Evolutionary conservation across 2,888 invertebrate species (phyloP).

Genomic region (Tricholauxania praeusta): DNA sequence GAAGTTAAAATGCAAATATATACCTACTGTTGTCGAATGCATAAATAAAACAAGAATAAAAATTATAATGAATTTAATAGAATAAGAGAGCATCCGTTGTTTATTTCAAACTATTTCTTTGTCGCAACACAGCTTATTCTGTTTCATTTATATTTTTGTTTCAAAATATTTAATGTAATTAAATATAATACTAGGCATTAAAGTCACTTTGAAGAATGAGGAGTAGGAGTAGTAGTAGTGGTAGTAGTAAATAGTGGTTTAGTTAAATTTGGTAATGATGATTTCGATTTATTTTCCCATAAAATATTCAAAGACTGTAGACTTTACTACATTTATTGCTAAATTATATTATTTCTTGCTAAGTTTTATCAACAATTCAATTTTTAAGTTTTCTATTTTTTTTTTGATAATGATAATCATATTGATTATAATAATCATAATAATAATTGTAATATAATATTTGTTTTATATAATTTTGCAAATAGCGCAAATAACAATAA

Average conservation of each 20-base stretch:
- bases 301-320: too few relatives aligned
- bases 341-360: too few relatives aligned
- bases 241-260: neutral
- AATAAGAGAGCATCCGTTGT: neutral
- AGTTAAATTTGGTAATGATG: too few relatives aligned
- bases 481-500: slow-evolving; percentile 42
- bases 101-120: neutral
- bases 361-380: too few relatives aligned
- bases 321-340: too few relatives aligned
- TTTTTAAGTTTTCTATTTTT: too few relatives aligned
- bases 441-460: slow-evolving; percentile 3
- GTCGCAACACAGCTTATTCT: neutral
- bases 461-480: slow-evolving; percentile 32
- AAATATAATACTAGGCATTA: slow-evolving; percentile 18
- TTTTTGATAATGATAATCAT: too few relatives aligned
- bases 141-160: slow-evolving; percentile 7
- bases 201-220: slow-evolving; percentile 27
- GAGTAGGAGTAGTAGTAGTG: slow-evolving; percentile 5
- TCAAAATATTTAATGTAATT: neutral
- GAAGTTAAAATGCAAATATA: too few relatives aligned
- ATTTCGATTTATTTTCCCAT: too few relatives aligned
- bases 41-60: too few relatives aligned
- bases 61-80: neutral
- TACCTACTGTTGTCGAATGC: too few relatives aligned
- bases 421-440: too few relatives aligned